These are phyloP conservation scores for Paradoxurus hermaphroditus DNA, from an alignment of 2,113 vertebrate species.

Conservation along the genomic window DNA sequence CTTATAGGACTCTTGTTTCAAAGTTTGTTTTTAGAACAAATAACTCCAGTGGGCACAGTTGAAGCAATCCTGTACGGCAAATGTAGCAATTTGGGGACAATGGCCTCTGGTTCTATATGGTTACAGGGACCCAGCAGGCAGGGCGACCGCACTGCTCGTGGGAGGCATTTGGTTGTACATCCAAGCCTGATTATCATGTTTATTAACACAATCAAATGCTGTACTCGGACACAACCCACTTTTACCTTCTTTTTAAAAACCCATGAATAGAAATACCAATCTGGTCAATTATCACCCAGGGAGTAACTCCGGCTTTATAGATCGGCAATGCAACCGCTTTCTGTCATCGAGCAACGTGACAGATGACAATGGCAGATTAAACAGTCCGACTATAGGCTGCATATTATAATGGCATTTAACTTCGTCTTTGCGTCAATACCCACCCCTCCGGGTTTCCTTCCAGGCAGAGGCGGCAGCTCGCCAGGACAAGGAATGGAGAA, in stretches of 20 bases:
- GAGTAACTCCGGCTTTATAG: conserved; percentile 63
- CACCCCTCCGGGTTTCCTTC: conserved; percentile 49
- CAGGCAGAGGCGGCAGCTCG: background rate
- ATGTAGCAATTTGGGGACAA: background rate
- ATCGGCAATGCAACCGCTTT: conserved; percentile 68
- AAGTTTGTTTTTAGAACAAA: conserved; percentile 38
- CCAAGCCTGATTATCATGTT: conserved; percentile 64
- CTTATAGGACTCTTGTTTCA: background rate
- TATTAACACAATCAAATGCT: conserved; percentile 64
- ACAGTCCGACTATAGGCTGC: conserved; percentile 65
- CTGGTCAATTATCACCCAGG: conserved; percentile 73
- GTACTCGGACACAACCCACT: conserved; percentile 58
- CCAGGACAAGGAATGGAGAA: background rate
- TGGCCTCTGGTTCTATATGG: background rate
- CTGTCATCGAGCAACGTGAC: conserved; percentile 66
- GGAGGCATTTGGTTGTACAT: conserved; percentile 35
- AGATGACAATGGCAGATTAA: conserved; percentile 74
- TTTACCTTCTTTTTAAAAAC: conserved; percentile 61
- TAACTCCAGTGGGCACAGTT: background rate
- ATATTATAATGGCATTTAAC: conserved; percentile 68
- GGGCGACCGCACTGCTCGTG: background rate
- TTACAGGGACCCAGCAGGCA: background rate
- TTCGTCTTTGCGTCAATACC: conserved; percentile 70
- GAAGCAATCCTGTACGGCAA: background rate
- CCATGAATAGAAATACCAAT: conserved; percentile 71